These are phyloP conservation scores for Phymanthus crucifer DNA, from an alignment of 92 coral and sea anemone genomes.

Conservation along the genomic window DNA sequence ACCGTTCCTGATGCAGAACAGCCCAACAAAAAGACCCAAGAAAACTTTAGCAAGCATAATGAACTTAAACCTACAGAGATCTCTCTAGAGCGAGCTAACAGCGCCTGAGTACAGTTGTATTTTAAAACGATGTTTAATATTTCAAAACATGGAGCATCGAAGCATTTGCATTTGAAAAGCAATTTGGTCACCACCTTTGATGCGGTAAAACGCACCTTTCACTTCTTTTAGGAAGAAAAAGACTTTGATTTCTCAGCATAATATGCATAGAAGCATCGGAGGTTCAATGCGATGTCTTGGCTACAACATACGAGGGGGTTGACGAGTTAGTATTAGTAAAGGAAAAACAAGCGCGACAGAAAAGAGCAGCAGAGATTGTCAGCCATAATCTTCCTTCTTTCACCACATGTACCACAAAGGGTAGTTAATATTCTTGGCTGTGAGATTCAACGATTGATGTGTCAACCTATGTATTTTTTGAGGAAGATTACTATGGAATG, in stretches of 20 bases:
- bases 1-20: background rate
- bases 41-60: constrained; percentile 3
- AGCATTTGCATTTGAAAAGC: constrained; percentile 19
- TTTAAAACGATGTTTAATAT: background rate
- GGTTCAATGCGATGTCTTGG: background rate
- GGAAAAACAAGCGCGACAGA: background rate
- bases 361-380: background rate
- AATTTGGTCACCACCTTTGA: constrained; percentile 18
- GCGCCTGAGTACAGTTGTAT: background rate
- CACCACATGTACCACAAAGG: constrained; percentile 17
- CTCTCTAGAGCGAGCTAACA: background rate
- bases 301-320: background rate
- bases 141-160: background rate
- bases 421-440: background rate
- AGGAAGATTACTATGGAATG: too few relatives aligned
- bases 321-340: background rate
- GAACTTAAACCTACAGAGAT: background rate
- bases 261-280: background rate
- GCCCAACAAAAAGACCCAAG: constrained; percentile 9
- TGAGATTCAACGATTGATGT: background rate
- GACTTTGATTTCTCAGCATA: too few relatives aligned
- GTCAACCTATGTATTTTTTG: too few relatives aligned
- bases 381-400: background rate
- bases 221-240: background rate
- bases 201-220: background rate